A percentile compares a stretch with the other conserved stretches of the same genome.
Conservation (phyloP, 2,113 vertebrate genomes). For the Hippocampus zosterae region DNA sequence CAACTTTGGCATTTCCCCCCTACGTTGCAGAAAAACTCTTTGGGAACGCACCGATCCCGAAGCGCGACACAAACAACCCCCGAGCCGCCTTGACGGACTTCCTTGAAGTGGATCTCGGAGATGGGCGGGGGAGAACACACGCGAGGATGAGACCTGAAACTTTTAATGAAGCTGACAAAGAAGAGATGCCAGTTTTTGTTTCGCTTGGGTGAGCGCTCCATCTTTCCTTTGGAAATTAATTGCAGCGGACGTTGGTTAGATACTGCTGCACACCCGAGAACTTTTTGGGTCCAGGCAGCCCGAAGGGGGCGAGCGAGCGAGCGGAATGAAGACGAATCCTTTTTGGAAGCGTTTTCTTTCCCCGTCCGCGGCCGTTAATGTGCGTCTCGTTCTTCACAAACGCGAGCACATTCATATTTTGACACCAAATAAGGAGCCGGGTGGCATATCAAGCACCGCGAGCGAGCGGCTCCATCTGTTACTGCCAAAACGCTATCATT, state of each 20-base stretch:
- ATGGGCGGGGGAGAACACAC: background rate
- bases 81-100: slow-evolving; percentile 34
- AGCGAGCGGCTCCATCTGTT: background rate
- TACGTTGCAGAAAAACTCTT: slow-evolving; percentile 35
- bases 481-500: background rate
- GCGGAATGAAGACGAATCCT: too few species aligned
- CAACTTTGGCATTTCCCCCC: slow-evolving; percentile 60
- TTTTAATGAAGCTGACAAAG: slow-evolving; percentile 10
- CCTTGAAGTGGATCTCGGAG: slow-evolving; percentile 19
- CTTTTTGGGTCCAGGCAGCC: background rate
- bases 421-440: background rate
- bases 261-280: background rate
- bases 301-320: background rate
- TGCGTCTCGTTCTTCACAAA: background rate
- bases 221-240: background rate
- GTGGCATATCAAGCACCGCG: background rate
- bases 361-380: background rate
- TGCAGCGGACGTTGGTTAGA: background rate
- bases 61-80: slow-evolving; percentile 28
- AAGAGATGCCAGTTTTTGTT: background rate
- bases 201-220: background rate
- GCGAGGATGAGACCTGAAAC: background rate
- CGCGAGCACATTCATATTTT: background rate
- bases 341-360: background rate
- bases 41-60: slow-evolving; percentile 47